These are phyloP conservation scores for Microplitis deprimator DNA, from an alignment of 2,888 invertebrate species.

Conservation along the genomic window DNA sequence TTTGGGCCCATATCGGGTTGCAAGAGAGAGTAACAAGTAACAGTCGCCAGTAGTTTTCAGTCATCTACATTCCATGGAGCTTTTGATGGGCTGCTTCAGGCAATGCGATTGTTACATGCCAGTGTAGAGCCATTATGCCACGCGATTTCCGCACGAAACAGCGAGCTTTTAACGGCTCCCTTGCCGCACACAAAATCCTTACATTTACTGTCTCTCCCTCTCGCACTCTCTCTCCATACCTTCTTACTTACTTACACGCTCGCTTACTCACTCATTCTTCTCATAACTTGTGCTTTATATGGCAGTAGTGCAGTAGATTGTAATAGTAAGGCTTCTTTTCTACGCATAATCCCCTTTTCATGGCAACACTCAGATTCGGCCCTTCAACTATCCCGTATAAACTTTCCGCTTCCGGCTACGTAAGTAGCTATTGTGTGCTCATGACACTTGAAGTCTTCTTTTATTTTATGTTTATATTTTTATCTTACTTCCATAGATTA, in stretches of 20 bases:
- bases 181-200: conserved; percentile 33
- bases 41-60: conserved; percentile 19
- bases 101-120: conserved; percentile 47
- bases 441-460: not conserved
- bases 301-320: not conserved
- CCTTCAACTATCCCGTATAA: conserved; percentile 5
- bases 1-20: conserved; percentile 1
- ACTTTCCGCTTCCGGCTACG: conserved; percentile 15
- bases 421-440: conserved; percentile 23
- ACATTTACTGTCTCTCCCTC: not conserved
- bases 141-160: conserved; percentile 44
- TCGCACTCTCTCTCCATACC: not conserved
- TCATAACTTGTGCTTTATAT: not conserved
- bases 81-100: conserved; percentile 45
- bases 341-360: conserved; percentile 26
- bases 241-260: not conserved
- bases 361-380: conserved; percentile 14
- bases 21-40: not conserved
- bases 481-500: not conserved
- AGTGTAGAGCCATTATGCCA: conserved; percentile 44
- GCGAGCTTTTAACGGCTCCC: conserved; percentile 45
- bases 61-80: conserved; percentile 41
- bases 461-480: not conserved
- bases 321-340: not conserved
- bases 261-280: not conserved